phyloP scores from a whole-genome alignment of 2,888 invertebrate genomes.

The Chrysolina oricalcia region DNA sequence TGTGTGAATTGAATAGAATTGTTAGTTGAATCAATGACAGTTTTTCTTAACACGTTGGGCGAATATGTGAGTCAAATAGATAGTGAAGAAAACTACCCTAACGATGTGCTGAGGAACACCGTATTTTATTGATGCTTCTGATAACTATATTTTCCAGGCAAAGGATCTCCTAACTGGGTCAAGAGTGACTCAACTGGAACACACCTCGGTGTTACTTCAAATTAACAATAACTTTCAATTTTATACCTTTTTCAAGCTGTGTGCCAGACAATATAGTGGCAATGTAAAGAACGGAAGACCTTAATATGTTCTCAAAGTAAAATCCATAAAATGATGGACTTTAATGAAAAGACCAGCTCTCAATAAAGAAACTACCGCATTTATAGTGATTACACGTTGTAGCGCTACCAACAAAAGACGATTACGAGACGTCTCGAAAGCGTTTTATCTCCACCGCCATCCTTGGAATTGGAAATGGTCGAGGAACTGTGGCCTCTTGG shows the following conservation, averaged over 20 bases:
- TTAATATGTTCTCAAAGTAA: slow-evolving; percentile 20
- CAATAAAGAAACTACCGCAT: slow-evolving; percentile 31
- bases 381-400: slow-evolving; percentile 37
- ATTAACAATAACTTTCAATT: slow-evolving; percentile 21
- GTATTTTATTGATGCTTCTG: too few relatives aligned
- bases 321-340: slow-evolving; percentile 32
- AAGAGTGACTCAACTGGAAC: not conserved
- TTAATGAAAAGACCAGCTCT: slow-evolving; percentile 32
- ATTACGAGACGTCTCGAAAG: slow-evolving; percentile 7
- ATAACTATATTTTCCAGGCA: too few relatives aligned
- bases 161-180: too few relatives aligned
- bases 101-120: too few relatives aligned
- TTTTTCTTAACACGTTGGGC: too few relatives aligned
- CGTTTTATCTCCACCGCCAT: slow-evolving; percentile 12
- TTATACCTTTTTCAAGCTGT: slow-evolving; percentile 2
- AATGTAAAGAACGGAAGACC: slow-evolving; percentile 16
- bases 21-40: too few relatives aligned
- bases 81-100: too few relatives aligned
- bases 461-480: not conserved
- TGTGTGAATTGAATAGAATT: too few relatives aligned
- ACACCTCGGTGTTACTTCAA: not conserved
- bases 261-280: slow-evolving; percentile 17
- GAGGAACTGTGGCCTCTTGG: not conserved
- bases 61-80: too few relatives aligned
- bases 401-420: slow-evolving; percentile 25